Evolutionary conservation across 2,797 vertebrate species (phyloP), one percentile per base, ranked within the genome.

Genomic region (Ctenopoma kingsleyae): DNA sequence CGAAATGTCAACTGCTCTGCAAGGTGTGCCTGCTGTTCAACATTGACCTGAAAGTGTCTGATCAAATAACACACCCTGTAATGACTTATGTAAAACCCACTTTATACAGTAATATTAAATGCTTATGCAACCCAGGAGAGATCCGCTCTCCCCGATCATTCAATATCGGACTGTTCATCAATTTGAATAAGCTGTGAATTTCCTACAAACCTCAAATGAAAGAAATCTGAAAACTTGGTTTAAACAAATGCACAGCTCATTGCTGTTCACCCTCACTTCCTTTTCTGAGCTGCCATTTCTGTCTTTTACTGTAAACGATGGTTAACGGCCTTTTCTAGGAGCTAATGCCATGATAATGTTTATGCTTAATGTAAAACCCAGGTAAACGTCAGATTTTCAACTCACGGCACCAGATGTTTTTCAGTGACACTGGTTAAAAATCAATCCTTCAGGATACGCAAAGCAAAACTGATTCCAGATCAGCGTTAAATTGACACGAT

Each of bases 401-500:
- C 6, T 25, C 3, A 56, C 40, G 0, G 50, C 17, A 62, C 20
- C 13, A 27, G 25, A 27, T 27, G 1, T 5, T 27, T 27, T 27
- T 5, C 25, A 27, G 25, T 27, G 25, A 32, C 30, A 8, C 2
- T 32, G 30, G 30, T 32, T 32, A 32, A 32, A 9, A 32, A 32
- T 32, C 30, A 32, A 32, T 7, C 30, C 30, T 46, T 19, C 5
- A 32, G 12, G 30, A 55, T 51, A 60, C 47, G 27, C 23, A 57
- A 63, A 6, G 53, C 11, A 43, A 72, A 71, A 68, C 72, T 51
- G 67, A 78, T 71, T 78, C 71, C 74, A 80, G 78, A 81, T 66
- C 76, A 73, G 74, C 52, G 32, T 53, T 60, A 17, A 55, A 19
- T 16, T 58, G 61, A 78, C 25, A 60, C 20, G 17, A 62, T 35